Conservation (phyloP, 2,113 vertebrate species). For the Heterochromis multidens region DNA sequence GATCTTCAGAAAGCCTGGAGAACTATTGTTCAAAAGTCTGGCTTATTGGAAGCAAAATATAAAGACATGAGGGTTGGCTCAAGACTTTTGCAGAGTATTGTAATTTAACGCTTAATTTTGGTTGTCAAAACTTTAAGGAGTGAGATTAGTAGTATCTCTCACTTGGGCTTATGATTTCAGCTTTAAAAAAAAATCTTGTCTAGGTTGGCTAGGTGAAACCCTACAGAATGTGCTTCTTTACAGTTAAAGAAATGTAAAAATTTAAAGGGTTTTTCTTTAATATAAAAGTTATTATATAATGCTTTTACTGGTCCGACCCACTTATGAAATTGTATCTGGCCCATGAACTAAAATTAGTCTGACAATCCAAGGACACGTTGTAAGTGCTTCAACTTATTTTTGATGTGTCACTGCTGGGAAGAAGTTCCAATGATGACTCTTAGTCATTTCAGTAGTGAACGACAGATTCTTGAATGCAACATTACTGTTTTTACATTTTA, state of each 20-base stretch:
- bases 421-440: not conserved
- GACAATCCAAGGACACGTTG: not conserved
- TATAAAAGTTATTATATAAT: too few species aligned
- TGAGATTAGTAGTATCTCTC: not conserved
- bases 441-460: not conserved
- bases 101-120: not conserved
- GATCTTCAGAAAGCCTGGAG: not conserved
- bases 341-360: not conserved
- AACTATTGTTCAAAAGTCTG: not conserved
- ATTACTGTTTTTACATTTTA: not conserved
- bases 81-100: not conserved
- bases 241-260: too few species aligned
- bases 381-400: not conserved
- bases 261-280: too few species aligned
- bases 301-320: not conserved
- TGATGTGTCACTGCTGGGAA: not conserved
- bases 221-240: too few species aligned
- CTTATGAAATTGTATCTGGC: not conserved
- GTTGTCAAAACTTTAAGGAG: not conserved
- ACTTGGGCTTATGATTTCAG: not conserved
- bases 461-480: not conserved
- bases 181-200: not conserved
- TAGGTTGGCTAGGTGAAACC: too few species aligned
- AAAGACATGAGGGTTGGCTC: not conserved
- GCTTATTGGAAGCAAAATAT: not conserved